Evolutionary conservation across 2,888 invertebrate genomes (phyloP).

Genomic region (Ichneumoninae sp.): DNA sequence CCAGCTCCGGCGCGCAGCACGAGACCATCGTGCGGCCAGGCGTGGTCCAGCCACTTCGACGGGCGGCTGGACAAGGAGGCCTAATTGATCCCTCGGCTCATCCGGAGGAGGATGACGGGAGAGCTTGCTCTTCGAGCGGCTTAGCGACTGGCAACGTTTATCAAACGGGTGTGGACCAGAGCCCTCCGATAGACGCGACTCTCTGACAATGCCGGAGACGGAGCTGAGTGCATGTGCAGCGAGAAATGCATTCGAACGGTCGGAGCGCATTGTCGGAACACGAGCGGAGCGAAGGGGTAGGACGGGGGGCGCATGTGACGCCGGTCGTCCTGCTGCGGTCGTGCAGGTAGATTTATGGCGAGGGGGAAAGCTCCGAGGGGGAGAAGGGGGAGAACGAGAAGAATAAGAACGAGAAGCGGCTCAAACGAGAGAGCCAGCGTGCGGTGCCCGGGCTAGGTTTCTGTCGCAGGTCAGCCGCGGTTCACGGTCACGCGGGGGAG

Average conservation of each 20-base stretch:
- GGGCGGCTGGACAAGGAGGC: slow-evolving; percentile 47
- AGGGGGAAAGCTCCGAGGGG: slow-evolving; percentile 67
- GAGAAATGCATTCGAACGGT: slow-evolving; percentile 57
- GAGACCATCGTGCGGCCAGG: slow-evolving; percentile 21
- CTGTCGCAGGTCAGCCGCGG: slow-evolving; percentile 82
- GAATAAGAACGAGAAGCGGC: slow-evolving; percentile 59
- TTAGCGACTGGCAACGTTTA: slow-evolving; percentile 41
- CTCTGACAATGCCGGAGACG: neutral
- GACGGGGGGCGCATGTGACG: slow-evolving; percentile 72
- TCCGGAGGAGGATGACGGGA: slow-evolving; percentile 3
- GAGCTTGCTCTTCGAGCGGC: slow-evolving; percentile 36
- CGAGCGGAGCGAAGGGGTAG: slow-evolving; percentile 1
- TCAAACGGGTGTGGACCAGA: slow-evolving; percentile 8
- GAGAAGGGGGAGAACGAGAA: slow-evolving; percentile 36
- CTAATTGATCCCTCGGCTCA: slow-evolving; percentile 47
- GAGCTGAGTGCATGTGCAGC: slow-evolving; percentile 40
- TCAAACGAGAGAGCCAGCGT: slow-evolving; percentile 53
- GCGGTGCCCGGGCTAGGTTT: slow-evolving; percentile 70
- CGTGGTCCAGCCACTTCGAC: slow-evolving; percentile 5
- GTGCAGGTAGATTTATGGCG: slow-evolving; percentile 81
- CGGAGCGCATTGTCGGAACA: slow-evolving; percentile 39
- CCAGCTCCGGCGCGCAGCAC: slow-evolving; percentile 8
- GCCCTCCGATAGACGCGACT: slow-evolving; percentile 27
- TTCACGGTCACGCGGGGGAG: slow-evolving; percentile 79
- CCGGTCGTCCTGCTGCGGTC: slow-evolving; percentile 65